Base-by-base conservation (phyloP, 2,797 vertebrate genomes). In the Capromys pilorides region DNA sequence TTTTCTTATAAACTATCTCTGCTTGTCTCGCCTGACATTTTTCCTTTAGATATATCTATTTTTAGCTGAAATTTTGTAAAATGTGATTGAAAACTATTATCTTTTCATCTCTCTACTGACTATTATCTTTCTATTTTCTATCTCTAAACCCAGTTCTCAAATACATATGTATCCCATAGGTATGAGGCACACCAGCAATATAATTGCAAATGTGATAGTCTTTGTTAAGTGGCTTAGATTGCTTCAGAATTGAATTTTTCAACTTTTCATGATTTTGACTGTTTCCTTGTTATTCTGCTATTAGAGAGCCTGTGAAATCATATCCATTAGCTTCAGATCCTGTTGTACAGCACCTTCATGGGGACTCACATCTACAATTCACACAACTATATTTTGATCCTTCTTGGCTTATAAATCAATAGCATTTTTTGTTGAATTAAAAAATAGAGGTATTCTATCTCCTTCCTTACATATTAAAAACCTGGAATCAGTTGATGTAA, bases 1-100 rank as follows among this genome's bases (percentile, higher is more conserved):
- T n/a, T n/a, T n/a, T n/a, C n/a, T n/a, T 86, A 39, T 86, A 80
- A 94, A 79, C 36, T 75, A 39, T 59, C 16, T 59, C 33, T 77
- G 18, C 18, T 86, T 90, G 39, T 78, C 8, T 93, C 26, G 86
- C 80, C 24, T 81, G 12, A 81, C 84, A 73, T 94, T 39, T 94
- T 90, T 86, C 86, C 4, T 22, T 39, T 90, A 14, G 6, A 45
- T 86, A 33, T 57, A 36, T 1, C 22, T 66, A 62, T 39, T 87
- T 80, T 91, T 84, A 45, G 39, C 4, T 88, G 24, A 39, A 66
- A 41, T 90, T 94, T 77, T 79, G 64, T 51, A 95, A 95, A 82
- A 88, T 61, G 28, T 86, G 36, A 1, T 85, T 75, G 12, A 88
- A 93, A 86, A 71, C 0, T 71, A 5, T 59, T n/a, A 28, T 88